phyloP scores from a whole-genome alignment of 2,797 vertebrate species.

The Lepus townsendii region DNA sequence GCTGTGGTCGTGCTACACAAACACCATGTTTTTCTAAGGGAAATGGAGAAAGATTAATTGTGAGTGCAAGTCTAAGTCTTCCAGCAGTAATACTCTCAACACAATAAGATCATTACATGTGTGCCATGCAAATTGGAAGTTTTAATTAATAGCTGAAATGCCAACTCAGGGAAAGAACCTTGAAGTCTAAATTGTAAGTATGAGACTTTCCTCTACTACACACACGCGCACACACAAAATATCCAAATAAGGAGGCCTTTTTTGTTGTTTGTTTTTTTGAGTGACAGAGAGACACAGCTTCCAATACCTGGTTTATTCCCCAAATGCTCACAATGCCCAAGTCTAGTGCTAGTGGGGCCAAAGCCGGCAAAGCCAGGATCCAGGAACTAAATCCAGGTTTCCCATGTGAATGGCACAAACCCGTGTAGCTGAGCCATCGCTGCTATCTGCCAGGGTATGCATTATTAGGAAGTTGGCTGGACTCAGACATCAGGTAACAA shows the following conservation, averaged over 20 bases:
- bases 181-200: constrained; percentile 78
- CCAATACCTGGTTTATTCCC: too few relatives aligned
- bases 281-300: too few relatives aligned
- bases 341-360: too few relatives aligned
- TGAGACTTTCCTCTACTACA: constrained; percentile 7
- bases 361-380: too few relatives aligned
- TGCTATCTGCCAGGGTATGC: too few relatives aligned
- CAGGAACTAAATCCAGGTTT: too few relatives aligned
- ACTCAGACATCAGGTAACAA: neutral
- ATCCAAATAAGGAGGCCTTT: constrained; percentile 66
- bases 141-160: constrained; percentile 87
- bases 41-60: constrained; percentile 89
- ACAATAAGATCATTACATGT: constrained; percentile 84
- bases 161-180: constrained; percentile 65
- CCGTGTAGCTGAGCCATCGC: too few relatives aligned
- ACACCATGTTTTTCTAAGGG: constrained; percentile 88
- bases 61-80: constrained; percentile 86
- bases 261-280: too few relatives aligned
- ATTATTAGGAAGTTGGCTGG: too few relatives aligned
- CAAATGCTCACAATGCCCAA: too few relatives aligned
- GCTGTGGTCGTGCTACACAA: constrained; percentile 85
- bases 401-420: too few relatives aligned
- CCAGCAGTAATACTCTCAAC: constrained; percentile 82
- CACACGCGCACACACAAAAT: neutral
- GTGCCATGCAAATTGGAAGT: constrained; percentile 81